A percentile compares a stretch with the other conserved stretches of the same genome.
These are phyloP conservation scores for Melanchra persicariae DNA, from an alignment of 2,888 invertebrate species.

Conservation along the genomic window DNA sequence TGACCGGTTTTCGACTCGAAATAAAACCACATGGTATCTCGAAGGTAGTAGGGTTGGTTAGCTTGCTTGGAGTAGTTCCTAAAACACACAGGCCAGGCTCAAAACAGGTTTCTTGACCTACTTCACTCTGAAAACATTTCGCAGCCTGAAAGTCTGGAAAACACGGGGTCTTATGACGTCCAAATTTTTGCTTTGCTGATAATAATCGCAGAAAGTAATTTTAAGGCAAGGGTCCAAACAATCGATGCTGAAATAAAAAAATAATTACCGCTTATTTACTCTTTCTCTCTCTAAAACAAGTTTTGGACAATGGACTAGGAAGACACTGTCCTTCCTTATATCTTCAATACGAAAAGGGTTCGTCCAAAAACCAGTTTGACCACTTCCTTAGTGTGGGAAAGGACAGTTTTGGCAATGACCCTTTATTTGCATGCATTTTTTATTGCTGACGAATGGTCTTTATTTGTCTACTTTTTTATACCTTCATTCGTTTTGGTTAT, in stretches of 20 bases:
- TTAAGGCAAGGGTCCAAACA: neutral
- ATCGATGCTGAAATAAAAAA: constrained; percentile 3
- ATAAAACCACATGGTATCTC: too few relatives aligned
- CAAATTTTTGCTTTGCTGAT: too few relatives aligned
- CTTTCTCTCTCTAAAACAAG: constrained; percentile 74
- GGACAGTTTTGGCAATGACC: constrained; percentile 82
- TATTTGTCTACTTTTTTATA: neutral
- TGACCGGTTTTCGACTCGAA: neutral
- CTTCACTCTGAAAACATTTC: neutral
- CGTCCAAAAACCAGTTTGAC: constrained; percentile 87
- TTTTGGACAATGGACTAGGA: constrained; percentile 87
- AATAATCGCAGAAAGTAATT: too few relatives aligned
- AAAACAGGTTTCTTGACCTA: neutral
- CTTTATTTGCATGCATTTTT: constrained; percentile 81
- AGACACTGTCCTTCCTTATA: constrained; percentile 81
- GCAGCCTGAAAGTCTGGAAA: neutral
- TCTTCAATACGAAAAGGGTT: constrained; percentile 76
- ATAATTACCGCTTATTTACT: constrained; percentile 8
- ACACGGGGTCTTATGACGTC: neutral
- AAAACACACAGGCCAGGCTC: neutral
- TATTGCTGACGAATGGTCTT: neutral
- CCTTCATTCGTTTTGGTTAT: neutral
- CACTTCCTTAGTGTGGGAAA: constrained; percentile 84
- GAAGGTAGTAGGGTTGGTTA: too few relatives aligned
- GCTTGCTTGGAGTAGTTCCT: neutral